Evolutionary conservation across 2,797 vertebrate species (phyloP).

Genomic region (Pteropus rufus): DNA sequence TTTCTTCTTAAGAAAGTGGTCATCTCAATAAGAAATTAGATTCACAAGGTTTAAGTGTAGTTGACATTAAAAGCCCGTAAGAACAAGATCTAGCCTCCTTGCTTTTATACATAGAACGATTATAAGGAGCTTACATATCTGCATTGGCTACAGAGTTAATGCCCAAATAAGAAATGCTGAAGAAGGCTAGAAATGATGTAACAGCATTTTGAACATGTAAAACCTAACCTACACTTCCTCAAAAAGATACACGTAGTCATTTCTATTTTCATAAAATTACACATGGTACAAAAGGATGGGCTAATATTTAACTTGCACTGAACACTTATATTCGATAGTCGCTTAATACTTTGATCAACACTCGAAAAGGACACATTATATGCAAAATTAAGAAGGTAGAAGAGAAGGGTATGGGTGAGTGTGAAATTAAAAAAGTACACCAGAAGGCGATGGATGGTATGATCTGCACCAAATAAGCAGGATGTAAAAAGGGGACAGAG

Average conservation of each 20-base stretch:
- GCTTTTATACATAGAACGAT: neutral
- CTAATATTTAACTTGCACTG: neutral
- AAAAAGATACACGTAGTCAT: neutral
- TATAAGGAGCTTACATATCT: neutral
- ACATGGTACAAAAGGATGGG: neutral
- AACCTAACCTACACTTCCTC: neutral
- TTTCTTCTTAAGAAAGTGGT: slow-evolving; percentile 1
- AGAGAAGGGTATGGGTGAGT: neutral
- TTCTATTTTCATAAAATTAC: neutral
- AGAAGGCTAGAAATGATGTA: neutral
- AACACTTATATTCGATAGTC: neutral
- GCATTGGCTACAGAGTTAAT: neutral
- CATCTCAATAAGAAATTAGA: neutral
- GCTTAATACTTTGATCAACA: neutral
- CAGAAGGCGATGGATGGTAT: neutral
- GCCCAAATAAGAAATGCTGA: neutral
- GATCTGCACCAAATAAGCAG: neutral
- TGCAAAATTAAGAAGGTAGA: neutral
- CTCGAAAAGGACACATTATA: neutral
- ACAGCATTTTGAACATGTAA: neutral
- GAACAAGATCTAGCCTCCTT: neutral
- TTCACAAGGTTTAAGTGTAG: neutral
- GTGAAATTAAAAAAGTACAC: neutral
- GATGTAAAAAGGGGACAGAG: fast-evolving
- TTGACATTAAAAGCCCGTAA: neutral